Base-by-base conservation (phyloP, 2,797 vertebrate species). In the Acrossocheilus fasciatus region DNA sequence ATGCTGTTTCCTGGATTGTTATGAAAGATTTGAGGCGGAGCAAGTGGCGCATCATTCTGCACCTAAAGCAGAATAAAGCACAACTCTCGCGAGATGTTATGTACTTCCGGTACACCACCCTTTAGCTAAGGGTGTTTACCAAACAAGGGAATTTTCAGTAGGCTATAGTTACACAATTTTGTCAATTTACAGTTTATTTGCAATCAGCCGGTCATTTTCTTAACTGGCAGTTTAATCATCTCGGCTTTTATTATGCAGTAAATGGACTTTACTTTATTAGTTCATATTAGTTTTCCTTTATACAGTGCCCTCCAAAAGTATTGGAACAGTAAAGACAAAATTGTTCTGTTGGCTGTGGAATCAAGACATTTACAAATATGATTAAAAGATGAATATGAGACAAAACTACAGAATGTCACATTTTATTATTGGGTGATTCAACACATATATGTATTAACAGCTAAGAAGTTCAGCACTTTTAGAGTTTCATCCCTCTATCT, bases 11-110 rank as follows among this genome's bases (percentile, higher is more conserved):
- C 70, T 81, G 80, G 12, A 30, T 86, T 84, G 72, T 83, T 83
- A 83, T 45, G 17, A 43, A 77, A 74, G 52, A 26, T 23, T 34
- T 30, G 43, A 89, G 91, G 90, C 86, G 89, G 91, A 85, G 89
- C 87, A 12, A 81, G 20, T 2, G 15, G 14, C 11, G 39, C 34
- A 50, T 34, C 57, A 82, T 82, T 30, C 15, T 50, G 36, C 2
- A 69, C 4, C 39, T 4, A 52, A 26, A 3, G 39, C 11, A 26
- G 41, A 72, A 34, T 2, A 14, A 11, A 64, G 6, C 47, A 52
- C 10, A 30, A 43, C 34, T 1, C 15, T 62, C 52, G 74, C 72
- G 73, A 59, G 15, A 39, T 10, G 26, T 30, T 2, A 75, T 75
- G 2, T 8, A 68, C 30, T 73, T 89, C 83, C 75, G 59, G 68